A percentile compares a stretch with the other conserved stretches of the same genome.
Evolutionary conservation across 1,140 invertebrate species (phyloP).

Genomic region (Wiebesia pumilae): DNA sequence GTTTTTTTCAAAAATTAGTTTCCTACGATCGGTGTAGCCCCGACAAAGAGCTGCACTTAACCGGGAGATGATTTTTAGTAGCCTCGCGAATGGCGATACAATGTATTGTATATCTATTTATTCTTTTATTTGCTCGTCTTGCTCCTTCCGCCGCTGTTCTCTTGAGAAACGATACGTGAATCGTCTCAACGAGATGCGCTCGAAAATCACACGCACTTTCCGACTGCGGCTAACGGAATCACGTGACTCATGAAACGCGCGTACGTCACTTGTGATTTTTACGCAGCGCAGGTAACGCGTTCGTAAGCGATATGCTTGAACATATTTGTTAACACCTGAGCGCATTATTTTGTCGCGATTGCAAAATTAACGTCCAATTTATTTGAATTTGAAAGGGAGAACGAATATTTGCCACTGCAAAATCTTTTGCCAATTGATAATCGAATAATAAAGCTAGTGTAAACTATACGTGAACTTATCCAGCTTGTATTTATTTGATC

Average conservation of each 20-base stretch:
- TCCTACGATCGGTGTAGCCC: background rate
- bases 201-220: slow-evolving; percentile 20
- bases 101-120: background rate
- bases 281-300: background rate
- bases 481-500: background rate
- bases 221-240: slow-evolving; percentile 56
- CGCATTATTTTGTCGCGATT: background rate
- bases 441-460: background rate
- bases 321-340: slow-evolving; percentile 26
- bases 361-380: background rate
- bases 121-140: background rate
- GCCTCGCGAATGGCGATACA: background rate
- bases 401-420: background rate
- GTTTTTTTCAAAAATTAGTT: slow-evolving; percentile 46
- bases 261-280: background rate
- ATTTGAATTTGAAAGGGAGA: background rate
- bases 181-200: slow-evolving; percentile 33
- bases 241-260: slow-evolving; percentile 58
- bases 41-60: slow-evolving; percentile 10
- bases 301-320: background rate
- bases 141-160: background rate
- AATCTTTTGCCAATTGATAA: background rate
- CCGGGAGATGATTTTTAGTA: background rate
- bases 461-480: background rate
- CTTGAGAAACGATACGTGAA: background rate